Evolutionary conservation across 2,113 vertebrate species (phyloP).

Genomic region (Actenoides lindsayi): DNA sequence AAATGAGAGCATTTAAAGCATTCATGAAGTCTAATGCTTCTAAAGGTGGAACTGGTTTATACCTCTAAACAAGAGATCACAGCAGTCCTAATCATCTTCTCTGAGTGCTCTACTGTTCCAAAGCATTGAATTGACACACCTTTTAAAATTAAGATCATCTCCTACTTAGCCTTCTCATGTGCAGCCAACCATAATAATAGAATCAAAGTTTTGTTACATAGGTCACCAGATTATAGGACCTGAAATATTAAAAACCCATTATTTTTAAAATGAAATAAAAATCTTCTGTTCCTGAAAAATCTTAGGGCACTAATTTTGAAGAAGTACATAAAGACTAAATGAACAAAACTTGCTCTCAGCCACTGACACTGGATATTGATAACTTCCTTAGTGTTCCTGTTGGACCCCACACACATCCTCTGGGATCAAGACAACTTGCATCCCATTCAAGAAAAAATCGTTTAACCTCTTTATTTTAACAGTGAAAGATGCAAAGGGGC

Average conservation of each 20-base stretch:
- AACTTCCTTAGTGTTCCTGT: not conserved
- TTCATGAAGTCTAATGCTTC: not conserved
- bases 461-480: not conserved
- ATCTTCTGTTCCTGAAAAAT: not conserved
- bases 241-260: not conserved
- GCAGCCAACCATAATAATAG: not conserved
- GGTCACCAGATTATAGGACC: not conserved
- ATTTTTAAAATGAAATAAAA: not conserved
- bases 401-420: rapidly evolving
- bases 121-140: not conserved
- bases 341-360: not conserved
- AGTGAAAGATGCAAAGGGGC: not conserved
- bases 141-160: not conserved
- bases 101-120: not conserved
- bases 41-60: not conserved
- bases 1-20: not conserved
- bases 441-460: not conserved
- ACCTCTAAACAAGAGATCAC: not conserved
- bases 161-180: not conserved
- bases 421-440: not conserved
- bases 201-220: not conserved
- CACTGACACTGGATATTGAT: not conserved
- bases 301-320: not conserved
- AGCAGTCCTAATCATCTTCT: not conserved
- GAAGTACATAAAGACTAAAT: not conserved